A percentile compares a stretch with the other conserved stretches of the same genome.
phyloP scores from a whole-genome alignment of 2,113 vertebrate genomes.

The Paramormyrops kingsleyae region DNA sequence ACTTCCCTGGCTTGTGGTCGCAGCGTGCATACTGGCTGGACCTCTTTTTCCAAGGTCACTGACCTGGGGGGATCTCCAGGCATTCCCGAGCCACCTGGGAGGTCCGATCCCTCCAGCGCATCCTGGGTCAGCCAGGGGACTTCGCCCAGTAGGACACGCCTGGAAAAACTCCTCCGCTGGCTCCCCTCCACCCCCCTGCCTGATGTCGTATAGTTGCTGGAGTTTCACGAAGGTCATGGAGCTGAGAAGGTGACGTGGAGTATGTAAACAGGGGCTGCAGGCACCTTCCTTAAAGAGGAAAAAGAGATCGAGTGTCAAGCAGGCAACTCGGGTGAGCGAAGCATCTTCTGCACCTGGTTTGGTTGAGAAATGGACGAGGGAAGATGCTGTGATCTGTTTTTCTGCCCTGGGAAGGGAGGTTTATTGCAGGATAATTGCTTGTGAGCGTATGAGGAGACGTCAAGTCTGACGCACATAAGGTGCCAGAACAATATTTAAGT shows the following conservation, averaged over 20 bases:
- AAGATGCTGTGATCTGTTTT: neutral
- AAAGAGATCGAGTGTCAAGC: neutral
- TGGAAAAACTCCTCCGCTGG: neutral
- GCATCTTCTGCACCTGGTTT: neutral
- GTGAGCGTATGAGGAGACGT: neutral
- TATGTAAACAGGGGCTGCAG: neutral
- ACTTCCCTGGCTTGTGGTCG: neutral
- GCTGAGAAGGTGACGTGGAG: neutral
- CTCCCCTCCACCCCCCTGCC: neutral
- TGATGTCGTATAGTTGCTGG: neutral
- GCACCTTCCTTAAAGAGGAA: neutral
- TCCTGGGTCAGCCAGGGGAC: neutral
- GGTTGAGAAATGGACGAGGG: neutral
- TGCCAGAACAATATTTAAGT: neutral
- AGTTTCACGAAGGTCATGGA: neutral
- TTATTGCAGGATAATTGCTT: neutral
- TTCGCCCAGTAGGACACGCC: neutral
- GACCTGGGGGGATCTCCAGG: neutral
- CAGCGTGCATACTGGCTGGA: neutral
- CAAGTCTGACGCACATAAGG: no score
- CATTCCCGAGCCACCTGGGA: neutral
- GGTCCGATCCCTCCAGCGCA: neutral
- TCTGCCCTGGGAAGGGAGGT: neutral
- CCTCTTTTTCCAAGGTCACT: neutral
- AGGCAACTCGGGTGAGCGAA: neutral